Evolutionary conservation across 2,797 vertebrate species (phyloP), one percentile per base, ranked within the genome.

Genomic region (Crax fasciolata): DNA sequence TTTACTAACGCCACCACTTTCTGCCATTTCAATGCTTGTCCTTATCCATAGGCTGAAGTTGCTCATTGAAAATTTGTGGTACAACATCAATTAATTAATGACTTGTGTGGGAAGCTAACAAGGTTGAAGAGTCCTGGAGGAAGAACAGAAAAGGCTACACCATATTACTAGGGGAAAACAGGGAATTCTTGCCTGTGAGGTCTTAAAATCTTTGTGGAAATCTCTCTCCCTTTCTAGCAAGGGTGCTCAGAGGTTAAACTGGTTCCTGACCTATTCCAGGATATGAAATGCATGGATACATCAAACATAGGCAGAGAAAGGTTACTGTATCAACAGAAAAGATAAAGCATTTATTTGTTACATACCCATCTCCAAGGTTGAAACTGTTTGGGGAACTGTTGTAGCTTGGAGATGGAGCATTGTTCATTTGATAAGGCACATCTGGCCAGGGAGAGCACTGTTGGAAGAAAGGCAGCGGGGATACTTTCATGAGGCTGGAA

Each of bases 381-480:
- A 98, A 99, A 96, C 99, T 98, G 52, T 98, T 98, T 27, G 98
- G 99, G 72, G 99, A 99, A 94, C 98, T 99, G 93, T 98, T 98
- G 97, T 99, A 99, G 94, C 98, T 98, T 10, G 99, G 98, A 67
- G 99, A 98, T 0, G 99, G 98, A 82, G 98, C 97, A 73, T 96
- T 98, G 93, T 97, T 98, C 93, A 98, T 97, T 85, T 98, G 98
- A 96, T 98, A 98, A 21, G 99, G 96, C 73, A 98, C 94, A 44
- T 99, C 99, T 6, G 99, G 99, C 99, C 99, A 99, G 0, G 99
- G 99, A 38, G 99, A 99, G 80, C 99, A 99, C 99, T 99, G 96
- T 39, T 90, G 90, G 94, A 95, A 96, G 89, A 97, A 74, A 96
- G 82, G 74, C 93, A 97, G 89, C 2, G 0, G 92, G 82, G 85